phyloP scores from a whole-genome alignment of 2,113 vertebrate species.

The Theropithecus gelada region DNA sequence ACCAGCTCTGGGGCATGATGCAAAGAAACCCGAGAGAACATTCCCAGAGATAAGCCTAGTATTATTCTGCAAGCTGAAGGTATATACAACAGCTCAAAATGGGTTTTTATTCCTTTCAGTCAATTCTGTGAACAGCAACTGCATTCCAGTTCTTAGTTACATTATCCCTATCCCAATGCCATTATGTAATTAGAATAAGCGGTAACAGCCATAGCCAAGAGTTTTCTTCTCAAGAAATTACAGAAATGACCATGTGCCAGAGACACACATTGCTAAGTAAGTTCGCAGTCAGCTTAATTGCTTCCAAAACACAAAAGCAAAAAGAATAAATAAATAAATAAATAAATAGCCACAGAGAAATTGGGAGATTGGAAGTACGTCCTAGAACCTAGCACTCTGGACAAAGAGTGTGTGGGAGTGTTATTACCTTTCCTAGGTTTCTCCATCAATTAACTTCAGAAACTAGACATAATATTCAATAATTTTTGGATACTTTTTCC shows the following conservation, averaged over 20 bases:
- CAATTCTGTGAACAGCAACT: neutral
- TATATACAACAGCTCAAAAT: neutral
- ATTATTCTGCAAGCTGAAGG: neutral
- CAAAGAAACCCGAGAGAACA: neutral
- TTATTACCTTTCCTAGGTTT: neutral
- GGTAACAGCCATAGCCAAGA: neutral
- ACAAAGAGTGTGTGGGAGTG: neutral
- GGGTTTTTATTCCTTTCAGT: neutral
- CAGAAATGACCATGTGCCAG: neutral
- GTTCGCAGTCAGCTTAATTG: neutral
- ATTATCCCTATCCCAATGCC: neutral
- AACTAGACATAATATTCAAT: neutral
- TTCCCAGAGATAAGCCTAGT: neutral
- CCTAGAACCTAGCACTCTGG: neutral
- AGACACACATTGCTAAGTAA: neutral
- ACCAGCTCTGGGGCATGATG: neutral
- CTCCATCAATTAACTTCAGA: neutral
- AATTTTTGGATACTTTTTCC: neutral
- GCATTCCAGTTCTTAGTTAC: neutral
- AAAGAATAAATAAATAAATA: neutral
- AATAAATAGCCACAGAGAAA: neutral
- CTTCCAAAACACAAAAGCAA: neutral
- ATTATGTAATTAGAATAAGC: conserved; percentile 12
- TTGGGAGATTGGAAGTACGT: neutral
- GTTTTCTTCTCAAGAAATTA: conserved; percentile 29